phyloP scores from a whole-genome alignment of 2,113 vertebrate genomes.

The Colinus virginianus region DNA sequence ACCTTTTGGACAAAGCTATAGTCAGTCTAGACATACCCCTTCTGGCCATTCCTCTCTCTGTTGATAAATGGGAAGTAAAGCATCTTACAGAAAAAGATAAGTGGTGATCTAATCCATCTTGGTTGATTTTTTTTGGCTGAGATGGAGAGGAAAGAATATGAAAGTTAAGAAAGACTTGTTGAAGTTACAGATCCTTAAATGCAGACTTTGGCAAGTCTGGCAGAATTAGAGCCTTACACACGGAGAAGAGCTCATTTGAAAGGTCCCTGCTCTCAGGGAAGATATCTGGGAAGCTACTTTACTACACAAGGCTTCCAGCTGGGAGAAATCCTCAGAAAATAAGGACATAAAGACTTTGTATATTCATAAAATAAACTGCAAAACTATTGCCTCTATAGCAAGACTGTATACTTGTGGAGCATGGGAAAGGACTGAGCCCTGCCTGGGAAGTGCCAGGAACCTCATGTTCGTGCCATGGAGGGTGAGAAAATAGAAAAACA shows the following conservation, averaged over 20 bases:
- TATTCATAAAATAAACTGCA: not conserved
- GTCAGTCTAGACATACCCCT: not conserved
- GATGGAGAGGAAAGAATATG: not conserved
- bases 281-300: not conserved
- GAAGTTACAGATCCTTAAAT: not conserved
- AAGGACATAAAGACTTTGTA: not conserved
- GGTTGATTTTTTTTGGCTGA: not conserved
- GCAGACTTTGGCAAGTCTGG: not conserved
- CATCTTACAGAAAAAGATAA: not conserved
- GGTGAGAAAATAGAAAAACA: not conserved
- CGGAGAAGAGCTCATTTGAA: not conserved
- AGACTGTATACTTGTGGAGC: not conserved
- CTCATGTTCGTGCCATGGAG: not conserved
- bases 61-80: not conserved
- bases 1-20: not conserved
- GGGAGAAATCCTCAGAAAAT: not conserved
- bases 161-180: not conserved
- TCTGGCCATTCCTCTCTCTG: not conserved
- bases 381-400: not conserved
- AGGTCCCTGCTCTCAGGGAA: not conserved
- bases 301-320: not conserved
- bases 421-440: not conserved
- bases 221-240: not conserved
- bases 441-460: not conserved
- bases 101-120: not conserved